phyloP scores from a whole-genome alignment of 2,113 vertebrate genomes.

The Otis tarda region DNA sequence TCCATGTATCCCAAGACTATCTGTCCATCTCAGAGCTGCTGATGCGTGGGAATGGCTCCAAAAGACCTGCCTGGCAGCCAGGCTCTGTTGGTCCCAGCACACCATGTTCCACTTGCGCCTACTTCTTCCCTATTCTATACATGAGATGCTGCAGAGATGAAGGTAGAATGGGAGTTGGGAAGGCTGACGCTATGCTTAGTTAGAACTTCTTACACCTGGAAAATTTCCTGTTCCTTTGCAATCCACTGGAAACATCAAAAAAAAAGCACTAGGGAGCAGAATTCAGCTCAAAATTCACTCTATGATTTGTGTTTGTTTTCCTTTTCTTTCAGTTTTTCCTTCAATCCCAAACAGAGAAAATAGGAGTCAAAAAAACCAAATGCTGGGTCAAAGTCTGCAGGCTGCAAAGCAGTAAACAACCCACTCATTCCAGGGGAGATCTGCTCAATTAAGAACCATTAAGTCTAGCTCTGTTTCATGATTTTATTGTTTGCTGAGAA shows the following conservation, averaged over 20 bases:
- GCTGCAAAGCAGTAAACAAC: conserved; percentile 3
- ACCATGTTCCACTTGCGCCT: background rate
- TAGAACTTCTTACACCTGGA: background rate
- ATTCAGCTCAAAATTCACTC: background rate
- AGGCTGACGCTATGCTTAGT: background rate
- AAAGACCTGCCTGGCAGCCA: background rate
- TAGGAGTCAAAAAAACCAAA: background rate
- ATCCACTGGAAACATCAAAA: background rate
- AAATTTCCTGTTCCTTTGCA: background rate
- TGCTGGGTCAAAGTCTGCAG: background rate
- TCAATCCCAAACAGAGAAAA: background rate
- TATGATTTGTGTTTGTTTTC: background rate
- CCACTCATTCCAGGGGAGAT: background rate
- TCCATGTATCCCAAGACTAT: background rate
- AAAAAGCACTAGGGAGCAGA: background rate
- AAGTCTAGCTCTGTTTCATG: background rate
- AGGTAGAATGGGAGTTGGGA: background rate
- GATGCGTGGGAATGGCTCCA: background rate
- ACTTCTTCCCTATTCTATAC: background rate
- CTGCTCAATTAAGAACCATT: conserved; percentile 18
- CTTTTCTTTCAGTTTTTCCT: background rate
- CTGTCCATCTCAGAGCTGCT: background rate
- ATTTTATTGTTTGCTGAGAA: conserved; percentile 5
- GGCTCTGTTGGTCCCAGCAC: background rate
- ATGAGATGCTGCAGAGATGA: background rate